A percentile compares a stretch with the other conserved stretches of the same genome.
Evolutionary conservation across 2,888 invertebrate species (phyloP).

Genomic region (Amblyjoppa fuscipennis): DNA sequence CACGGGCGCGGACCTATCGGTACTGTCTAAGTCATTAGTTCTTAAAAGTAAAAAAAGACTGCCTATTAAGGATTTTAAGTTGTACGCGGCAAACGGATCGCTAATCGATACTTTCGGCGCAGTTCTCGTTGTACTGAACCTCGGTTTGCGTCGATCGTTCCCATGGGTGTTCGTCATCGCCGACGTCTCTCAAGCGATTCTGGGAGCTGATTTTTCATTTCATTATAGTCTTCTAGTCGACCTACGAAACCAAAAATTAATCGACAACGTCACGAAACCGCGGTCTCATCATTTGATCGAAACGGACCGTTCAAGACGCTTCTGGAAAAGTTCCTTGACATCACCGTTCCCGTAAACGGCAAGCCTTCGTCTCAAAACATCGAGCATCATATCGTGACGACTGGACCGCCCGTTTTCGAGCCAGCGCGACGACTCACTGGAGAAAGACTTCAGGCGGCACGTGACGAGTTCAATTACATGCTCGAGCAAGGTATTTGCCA

Average conservation of each 20-base stretch:
- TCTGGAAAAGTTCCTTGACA: too few species aligned
- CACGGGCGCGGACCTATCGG: conserved; percentile 51
- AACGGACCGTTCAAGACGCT: too few species aligned
- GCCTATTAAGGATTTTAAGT: conserved; percentile 1
- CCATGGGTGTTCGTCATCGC: conserved; percentile 40
- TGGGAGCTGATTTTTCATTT: conserved; percentile 35
- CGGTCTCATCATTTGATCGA: too few species aligned
- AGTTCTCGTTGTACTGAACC: neutral
- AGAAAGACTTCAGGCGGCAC: too few species aligned
- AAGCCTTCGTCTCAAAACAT: too few species aligned
- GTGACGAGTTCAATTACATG: too few species aligned
- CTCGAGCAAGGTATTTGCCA: too few species aligned
- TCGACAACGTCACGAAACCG: neutral
- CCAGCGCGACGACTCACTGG: too few species aligned
- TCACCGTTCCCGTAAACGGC: too few species aligned
- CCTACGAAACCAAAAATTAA: neutral
- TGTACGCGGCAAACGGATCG: conserved; percentile 46
- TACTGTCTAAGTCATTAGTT: conserved; percentile 31
- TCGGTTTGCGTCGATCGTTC: conserved; percentile 20
- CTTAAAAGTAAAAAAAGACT: neutral
- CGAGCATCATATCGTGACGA: too few species aligned
- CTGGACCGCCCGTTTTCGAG: too few species aligned
- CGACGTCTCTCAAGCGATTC: conserved; percentile 17
- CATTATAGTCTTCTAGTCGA: conserved; percentile 11
- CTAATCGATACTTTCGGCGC: conserved; percentile 22